Evolutionary conservation across 1,140 invertebrate species (phyloP), one percentile per base, ranked within the genome.

Genomic region (Solen grandis): DNA sequence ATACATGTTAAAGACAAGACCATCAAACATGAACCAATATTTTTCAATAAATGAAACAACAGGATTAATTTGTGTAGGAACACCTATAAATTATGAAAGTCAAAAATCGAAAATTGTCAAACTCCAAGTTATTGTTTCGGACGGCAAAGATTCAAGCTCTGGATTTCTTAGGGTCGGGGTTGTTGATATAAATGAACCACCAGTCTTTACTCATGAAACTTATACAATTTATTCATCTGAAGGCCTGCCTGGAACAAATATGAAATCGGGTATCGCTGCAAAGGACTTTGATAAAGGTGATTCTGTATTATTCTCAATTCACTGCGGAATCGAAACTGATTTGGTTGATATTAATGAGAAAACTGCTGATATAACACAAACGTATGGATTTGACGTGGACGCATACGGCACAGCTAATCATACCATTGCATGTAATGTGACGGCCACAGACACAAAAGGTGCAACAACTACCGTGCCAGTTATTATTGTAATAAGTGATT

Each of bases 171-270:
- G 63, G 68, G 46, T 77, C 19, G 55, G 29, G 22, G 41, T 77
- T 27, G 50, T 59, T 57, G 74, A 77, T 59, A 38, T 77, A 1
- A 77, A 77, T 55, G 74, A 77, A 59, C 74, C 74, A 27, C 74
- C 74, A n/a, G 33, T 41, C 33, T 77, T 77, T 41, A 41, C 50
- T n/a, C 55, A 77, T 41, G 10, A 35, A 0, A 38, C 27, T 27
- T 77, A 77, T 31, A 59, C 52, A 19, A 59, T 77, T 36, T 59
- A 65, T 25, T 68, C 74, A 55, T 27, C 25, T 36, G 74, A 77
- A 57, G 63, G 22, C 36, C 46, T 46, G 19, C 50, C 62, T 10
- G 63, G 63, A 19, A 41, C 33, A 25, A 36, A 35, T 13, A 31
- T 68, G 38, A 68, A 68, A 41, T 36, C 41, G 16, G 52, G 25